Evolutionary conservation across 1,140 invertebrate species (phyloP).

Genomic region (Atta texana): DNA sequence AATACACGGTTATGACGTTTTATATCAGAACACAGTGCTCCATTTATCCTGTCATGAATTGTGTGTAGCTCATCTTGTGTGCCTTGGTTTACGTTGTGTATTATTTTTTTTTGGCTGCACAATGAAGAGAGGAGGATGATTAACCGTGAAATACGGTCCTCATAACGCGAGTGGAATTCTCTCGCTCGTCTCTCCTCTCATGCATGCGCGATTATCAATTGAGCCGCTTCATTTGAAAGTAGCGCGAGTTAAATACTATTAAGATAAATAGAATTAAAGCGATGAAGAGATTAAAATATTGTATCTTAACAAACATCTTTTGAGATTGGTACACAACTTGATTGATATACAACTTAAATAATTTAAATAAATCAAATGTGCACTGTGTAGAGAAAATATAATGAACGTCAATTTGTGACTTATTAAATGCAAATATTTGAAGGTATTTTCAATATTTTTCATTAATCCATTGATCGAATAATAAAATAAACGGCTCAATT

Average conservation of each 20-base stretch:
- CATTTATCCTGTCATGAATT: slow-evolving; percentile 64
- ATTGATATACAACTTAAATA: background rate
- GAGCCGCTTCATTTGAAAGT: slow-evolving; percentile 39
- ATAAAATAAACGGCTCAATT: slow-evolving; percentile 31
- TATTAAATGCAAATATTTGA: slow-evolving; percentile 5
- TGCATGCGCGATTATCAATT: slow-evolving; percentile 71
- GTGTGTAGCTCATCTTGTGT: slow-evolving; percentile 61
- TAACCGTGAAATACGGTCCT: slow-evolving; percentile 62
- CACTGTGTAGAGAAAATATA: background rate
- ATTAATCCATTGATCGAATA: background rate
- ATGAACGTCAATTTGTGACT: background rate
- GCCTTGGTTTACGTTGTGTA: slow-evolving; percentile 52
- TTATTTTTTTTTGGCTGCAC: slow-evolving; percentile 39
- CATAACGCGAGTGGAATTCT: slow-evolving; percentile 64
- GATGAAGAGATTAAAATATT: background rate
- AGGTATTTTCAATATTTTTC: background rate
- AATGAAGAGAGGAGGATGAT: slow-evolving; percentile 57
- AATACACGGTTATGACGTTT: slow-evolving; percentile 63
- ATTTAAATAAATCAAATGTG: background rate
- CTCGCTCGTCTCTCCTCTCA: slow-evolving; percentile 55
- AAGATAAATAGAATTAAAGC: background rate
- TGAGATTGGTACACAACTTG: background rate
- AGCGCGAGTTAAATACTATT: background rate
- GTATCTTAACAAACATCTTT: background rate
- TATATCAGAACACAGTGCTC: slow-evolving; percentile 64